Conservation (phyloP, 2,797 vertebrate species). For the Chiloscyllium punctatum region DNA sequence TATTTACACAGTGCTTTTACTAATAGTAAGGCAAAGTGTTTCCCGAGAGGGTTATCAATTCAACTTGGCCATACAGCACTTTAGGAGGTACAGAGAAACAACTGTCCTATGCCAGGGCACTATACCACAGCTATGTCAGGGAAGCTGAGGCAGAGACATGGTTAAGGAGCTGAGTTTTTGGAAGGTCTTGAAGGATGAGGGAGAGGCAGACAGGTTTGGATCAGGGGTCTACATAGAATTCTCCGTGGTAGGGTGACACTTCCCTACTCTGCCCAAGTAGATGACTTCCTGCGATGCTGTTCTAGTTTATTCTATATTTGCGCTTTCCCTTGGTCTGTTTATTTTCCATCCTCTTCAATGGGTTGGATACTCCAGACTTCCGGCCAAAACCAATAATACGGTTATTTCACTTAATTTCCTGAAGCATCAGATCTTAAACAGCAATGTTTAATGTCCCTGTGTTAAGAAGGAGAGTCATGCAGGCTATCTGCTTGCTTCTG, state of each 20-base stretch:
- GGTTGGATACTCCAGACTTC: neutral
- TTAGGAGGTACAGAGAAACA: too few relatives aligned
- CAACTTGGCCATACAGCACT: too few relatives aligned
- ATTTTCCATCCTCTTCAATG: neutral
- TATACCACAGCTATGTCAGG: too few relatives aligned
- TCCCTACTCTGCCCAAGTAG: neutral
- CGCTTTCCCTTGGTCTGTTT: neutral
- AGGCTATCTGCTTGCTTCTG: neutral
- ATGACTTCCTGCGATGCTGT: neutral
- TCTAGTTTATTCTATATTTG: neutral
- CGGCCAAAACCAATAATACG: neutral
- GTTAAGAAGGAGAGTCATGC: neutral
- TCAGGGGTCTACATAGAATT: too few relatives aligned
- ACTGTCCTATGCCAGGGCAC: too few relatives aligned
- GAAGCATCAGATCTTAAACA: neutral
- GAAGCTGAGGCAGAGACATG: too few relatives aligned
- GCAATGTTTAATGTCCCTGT: neutral
- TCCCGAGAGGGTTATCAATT: too few relatives aligned
- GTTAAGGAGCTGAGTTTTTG: too few relatives aligned
- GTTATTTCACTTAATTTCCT: neutral
- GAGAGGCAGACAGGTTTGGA: too few relatives aligned
- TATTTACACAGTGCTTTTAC: too few relatives aligned
- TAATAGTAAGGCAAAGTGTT: too few relatives aligned
- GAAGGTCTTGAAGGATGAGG: too few relatives aligned
- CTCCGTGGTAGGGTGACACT: neutral